Evolutionary conservation across 2,888 invertebrate species (phyloP), one percentile per base, ranked within the genome.

Genomic region (Corbicula japonica): DNA sequence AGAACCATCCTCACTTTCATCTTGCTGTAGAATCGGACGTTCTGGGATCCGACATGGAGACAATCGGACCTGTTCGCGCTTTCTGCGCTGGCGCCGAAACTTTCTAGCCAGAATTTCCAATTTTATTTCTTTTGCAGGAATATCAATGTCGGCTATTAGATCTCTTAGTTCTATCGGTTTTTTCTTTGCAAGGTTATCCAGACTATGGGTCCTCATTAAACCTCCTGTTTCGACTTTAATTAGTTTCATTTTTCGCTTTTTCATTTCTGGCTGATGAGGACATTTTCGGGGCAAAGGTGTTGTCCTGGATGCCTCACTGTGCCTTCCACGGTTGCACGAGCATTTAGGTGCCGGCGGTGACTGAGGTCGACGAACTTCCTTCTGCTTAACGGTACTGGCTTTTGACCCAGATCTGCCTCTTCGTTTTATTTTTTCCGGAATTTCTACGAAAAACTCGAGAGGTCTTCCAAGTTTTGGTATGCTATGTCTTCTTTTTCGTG

Each of bases 111-210:
- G 56, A 48, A 85, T 80, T 38, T 85, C 71, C 18, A 85, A 63
- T 54, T 76, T 80, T 15, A 86, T 77, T n/a, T 84, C 84, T 60
- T 86, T 86, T 26, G 86, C 84, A 15, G 84, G 80, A 10, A 86
- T 78, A 34, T 83, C 78, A 46, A 86, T 74, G n/a, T 60, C 78
- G 0, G 63, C 54, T 10, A 83, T 54, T 23, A 86, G 76, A 32
- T 81, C 78, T 34, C 38, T 23, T 8, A 83, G 69, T 34, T 81
- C 78, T 10, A 83, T 70, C 0, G 74, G 76, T 8, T 62, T 52
- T 26, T 56, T 65, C 28, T 76, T 72, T 56, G 65, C 48, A 0
- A 85, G 35, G 48, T 83, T 70, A 2, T 71, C 58, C 21, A 83
- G 62, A 56, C 85, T 85, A 21, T 70, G 54, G 12, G 75, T 76